A percentile compares a stretch with the other conserved stretches of the same genome.
phyloP scores from a whole-genome alignment of 1,140 invertebrate genomes.

The Nixonia krombeini region DNA sequence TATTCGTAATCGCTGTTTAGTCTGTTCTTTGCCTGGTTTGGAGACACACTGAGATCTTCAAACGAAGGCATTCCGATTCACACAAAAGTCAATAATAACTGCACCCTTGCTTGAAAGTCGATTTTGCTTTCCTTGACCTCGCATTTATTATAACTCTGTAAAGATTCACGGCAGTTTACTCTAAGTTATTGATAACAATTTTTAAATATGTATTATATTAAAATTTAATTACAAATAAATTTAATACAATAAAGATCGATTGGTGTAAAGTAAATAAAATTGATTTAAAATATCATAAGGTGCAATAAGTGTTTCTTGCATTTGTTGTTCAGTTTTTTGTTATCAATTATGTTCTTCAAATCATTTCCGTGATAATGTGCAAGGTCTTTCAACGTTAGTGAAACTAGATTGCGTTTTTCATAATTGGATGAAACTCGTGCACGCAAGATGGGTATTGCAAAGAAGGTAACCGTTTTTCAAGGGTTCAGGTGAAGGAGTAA shows the following conservation, averaged over 20 bases:
- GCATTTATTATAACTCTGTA: conserved; percentile 3
- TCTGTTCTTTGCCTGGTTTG: conserved; percentile 43
- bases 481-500: conserved; percentile 24
- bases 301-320: no score
- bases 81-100: conserved; percentile 65
- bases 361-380: no score
- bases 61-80: conserved; percentile 59
- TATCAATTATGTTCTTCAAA: no score
- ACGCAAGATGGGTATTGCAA: background rate
- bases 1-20: conserved; percentile 61
- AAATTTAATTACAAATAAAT: no score
- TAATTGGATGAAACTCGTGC: conserved; percentile 34
- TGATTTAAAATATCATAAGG: no score
- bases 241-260: no score
- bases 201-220: no score
- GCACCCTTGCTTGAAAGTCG: conserved; percentile 16
- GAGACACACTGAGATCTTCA: conserved; percentile 48
- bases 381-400: no score
- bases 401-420: no score
- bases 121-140: conserved; percentile 17
- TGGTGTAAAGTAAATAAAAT: no score
- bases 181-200: background rate
- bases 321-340: no score
- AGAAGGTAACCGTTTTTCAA: background rate
- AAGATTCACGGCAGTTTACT: background rate